phyloP scores from a whole-genome alignment of 2,888 invertebrate genomes.

The Pseudeuparius sepicola region DNA sequence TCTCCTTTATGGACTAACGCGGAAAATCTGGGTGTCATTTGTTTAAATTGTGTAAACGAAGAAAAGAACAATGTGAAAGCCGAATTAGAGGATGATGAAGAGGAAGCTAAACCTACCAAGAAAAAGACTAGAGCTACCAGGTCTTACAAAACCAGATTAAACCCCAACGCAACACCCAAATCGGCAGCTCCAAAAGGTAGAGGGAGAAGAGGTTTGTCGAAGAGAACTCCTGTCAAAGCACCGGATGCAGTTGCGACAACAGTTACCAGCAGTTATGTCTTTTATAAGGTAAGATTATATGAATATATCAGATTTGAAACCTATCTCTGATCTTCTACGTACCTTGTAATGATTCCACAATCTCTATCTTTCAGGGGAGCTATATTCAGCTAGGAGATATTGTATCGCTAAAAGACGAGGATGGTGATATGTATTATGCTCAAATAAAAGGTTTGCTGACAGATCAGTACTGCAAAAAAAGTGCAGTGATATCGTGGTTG shows the following conservation, averaged over 20 bases:
- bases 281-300: slow-evolving; percentile 51
- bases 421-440: slow-evolving; percentile 74
- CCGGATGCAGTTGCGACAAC: slow-evolving; percentile 73
- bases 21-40: slow-evolving; percentile 60
- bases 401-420: slow-evolving; percentile 70
- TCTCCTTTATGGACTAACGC: slow-evolving; percentile 67
- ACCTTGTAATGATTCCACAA: not conserved
- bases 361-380: slow-evolving; percentile 44
- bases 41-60: slow-evolving; percentile 60
- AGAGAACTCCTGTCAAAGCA: slow-evolving; percentile 70
- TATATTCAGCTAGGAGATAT: slow-evolving; percentile 88
- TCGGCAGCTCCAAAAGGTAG: slow-evolving; percentile 51
- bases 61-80: slow-evolving; percentile 39
- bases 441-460: slow-evolving; percentile 82
- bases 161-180: slow-evolving; percentile 40
- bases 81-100: slow-evolving; percentile 33
- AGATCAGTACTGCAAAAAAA: slow-evolving; percentile 89
- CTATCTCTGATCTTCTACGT: not conserved
- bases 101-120: slow-evolving; percentile 45
- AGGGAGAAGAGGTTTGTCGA: slow-evolving; percentile 67
- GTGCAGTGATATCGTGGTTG: slow-evolving; percentile 86
- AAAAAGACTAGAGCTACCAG: slow-evolving; percentile 51
- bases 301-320: not conserved
- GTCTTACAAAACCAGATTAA: slow-evolving; percentile 40
- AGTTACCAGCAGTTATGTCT: slow-evolving; percentile 69